Conservation (phyloP, 2,797 vertebrate genomes). For the Danio aesculapii region DNA sequence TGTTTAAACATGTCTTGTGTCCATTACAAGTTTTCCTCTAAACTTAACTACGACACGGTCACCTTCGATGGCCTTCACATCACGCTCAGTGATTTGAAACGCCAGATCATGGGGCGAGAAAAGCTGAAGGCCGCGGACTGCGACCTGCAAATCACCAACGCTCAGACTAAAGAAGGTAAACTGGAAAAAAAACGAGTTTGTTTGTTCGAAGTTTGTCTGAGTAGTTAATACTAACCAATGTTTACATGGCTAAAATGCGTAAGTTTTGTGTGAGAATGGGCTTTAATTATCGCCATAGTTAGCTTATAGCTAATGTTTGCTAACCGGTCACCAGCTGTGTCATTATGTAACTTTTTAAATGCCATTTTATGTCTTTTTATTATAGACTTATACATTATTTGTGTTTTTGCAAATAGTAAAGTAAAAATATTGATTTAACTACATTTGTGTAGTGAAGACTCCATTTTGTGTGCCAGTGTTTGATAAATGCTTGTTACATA, state of each 20-base stretch:
- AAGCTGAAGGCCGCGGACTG: constrained; percentile 93
- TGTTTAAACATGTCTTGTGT: constrained; percentile 88
- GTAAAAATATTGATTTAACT: background rate
- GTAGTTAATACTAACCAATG: background rate
- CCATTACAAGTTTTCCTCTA: constrained; percentile 98
- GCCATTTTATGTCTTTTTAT: background rate
- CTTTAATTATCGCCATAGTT: background rate
- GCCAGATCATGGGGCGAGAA: constrained; percentile 95
- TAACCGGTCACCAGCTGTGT: background rate
- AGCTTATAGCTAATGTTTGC: background rate
- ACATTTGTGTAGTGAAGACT: background rate
- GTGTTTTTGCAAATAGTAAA: background rate
- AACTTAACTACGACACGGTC: constrained; percentile 96
- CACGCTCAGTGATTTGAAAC: constrained; percentile 93
- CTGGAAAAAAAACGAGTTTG: background rate
- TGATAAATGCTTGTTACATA: background rate
- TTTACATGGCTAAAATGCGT: accelerated
- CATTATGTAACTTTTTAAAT: background rate
- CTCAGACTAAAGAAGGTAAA: constrained; percentile 96
- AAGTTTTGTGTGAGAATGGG: too few species aligned
- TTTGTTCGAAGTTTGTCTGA: too few species aligned
- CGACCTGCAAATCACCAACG: constrained; percentile 96
- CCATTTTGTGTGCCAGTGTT: background rate
- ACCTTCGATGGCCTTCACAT: constrained; percentile 93
- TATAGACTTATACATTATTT: too few species aligned